A percentile compares a stretch with the other conserved stretches of the same genome.
Evolutionary conservation across 2,797 vertebrate species (phyloP).

Genomic region (Merluccius polli): DNA sequence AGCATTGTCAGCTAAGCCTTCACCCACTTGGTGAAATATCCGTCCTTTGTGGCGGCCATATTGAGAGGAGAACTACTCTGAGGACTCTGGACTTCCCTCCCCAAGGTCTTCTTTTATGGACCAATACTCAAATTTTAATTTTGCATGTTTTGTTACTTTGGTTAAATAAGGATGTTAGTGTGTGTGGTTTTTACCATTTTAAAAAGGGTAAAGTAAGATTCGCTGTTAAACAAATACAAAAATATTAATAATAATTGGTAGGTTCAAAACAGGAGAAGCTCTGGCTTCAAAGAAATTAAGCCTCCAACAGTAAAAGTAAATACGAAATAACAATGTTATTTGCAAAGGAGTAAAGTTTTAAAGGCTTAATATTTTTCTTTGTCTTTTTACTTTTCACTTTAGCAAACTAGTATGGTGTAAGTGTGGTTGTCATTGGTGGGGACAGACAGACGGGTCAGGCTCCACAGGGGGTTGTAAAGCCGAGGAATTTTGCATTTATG

Average conservation of each 20-base stretch:
- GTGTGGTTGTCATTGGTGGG: neutral
- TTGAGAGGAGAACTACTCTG: neutral
- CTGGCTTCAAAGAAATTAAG: too few species aligned
- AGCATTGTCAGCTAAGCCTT: neutral
- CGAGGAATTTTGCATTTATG: neutral
- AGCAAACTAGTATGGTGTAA: neutral
- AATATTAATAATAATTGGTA: neutral
- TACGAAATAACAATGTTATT: neutral
- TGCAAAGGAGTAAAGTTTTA: neutral
- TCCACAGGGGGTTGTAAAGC: neutral
- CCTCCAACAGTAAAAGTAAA: neutral
- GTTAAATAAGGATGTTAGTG: neutral
- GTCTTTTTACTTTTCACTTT: neutral
- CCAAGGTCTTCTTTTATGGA: neutral
- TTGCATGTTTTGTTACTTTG: neutral
- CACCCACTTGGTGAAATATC: neutral
- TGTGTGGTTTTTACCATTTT: neutral
- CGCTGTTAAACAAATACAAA: neutral
- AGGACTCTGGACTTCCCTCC: neutral
- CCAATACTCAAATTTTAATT: too few species aligned
- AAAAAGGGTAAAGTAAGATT: neutral
- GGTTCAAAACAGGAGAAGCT: neutral
- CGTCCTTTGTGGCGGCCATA: neutral
- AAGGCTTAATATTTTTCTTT: neutral
- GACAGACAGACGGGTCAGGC: neutral